Conservation (phyloP, 2,113 vertebrate genomes). For the Catagonus wagneri region DNA sequence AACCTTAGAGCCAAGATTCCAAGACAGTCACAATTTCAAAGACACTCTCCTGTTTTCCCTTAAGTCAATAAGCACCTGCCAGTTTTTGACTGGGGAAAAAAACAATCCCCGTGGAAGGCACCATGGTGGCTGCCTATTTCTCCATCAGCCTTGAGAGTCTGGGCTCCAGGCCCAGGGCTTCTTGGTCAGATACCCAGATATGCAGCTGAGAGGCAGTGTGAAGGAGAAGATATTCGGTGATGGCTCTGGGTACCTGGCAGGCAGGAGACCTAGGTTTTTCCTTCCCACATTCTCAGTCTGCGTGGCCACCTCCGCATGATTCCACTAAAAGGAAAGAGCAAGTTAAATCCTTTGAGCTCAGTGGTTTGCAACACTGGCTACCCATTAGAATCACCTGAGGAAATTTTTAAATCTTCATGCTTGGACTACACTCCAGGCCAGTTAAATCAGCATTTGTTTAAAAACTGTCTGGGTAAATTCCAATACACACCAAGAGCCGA, state of each 20-base stretch:
- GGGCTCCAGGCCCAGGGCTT: neutral
- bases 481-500: neutral
- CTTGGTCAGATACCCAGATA: neutral
- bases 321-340: neutral
- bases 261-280: neutral
- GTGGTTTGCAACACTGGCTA: neutral
- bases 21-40: slow-evolving; percentile 66
- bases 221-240: neutral
- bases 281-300: neutral
- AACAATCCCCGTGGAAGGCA: neutral
- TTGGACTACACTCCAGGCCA: neutral
- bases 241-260: neutral
- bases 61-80: slow-evolving; percentile 48
- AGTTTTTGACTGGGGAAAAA: slow-evolving; percentile 8
- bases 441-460: neutral
- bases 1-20: slow-evolving; percentile 60
- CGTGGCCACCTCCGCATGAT: neutral
- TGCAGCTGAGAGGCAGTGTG: neutral
- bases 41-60: neutral
- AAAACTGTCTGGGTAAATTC: neutral
- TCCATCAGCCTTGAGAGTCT: neutral
- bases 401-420: slow-evolving; percentile 1
- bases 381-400: neutral
- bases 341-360: neutral
- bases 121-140: neutral